Base-by-base conservation (phyloP, 2,888 invertebrate genomes). In the Leptopilina syphax region DNA sequence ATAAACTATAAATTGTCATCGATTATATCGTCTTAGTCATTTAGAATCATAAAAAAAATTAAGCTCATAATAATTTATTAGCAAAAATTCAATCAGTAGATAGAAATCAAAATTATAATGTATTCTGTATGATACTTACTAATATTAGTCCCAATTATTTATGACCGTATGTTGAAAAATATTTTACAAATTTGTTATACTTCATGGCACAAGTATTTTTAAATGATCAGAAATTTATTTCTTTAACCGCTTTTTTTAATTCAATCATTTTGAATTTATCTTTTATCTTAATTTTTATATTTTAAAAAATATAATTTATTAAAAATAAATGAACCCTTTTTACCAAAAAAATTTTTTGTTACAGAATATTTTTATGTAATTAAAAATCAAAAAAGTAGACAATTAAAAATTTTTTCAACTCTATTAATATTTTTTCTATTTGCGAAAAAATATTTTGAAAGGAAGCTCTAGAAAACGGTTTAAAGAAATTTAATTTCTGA, bases 101-200 rank as follows among this genome's bases (percentile, higher is more conserved):
- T 73, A 73, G 73, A 57, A 70, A 27, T 44, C 54, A 34, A 70
- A 70, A 73, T 73, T 57, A 34, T 57, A 73, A 57, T 18, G 18
- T 57, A 54, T 54, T 70, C 12, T 70, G 27, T 54, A 70, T 54
- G 54, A 27, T 73, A 73, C 13, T 27, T 27, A 34, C 34, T 70
- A 27, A 12, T 27, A 70, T 50, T 34, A 57, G 54, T 27, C 27
- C 50, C 50, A 50, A 57, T 73, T 76, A 66, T 78, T 78, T 66
- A 70, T 78, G 66, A 68, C 34, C 34, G 34, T 34, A 34, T 34
- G 79, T 76, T 76, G 24, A 27, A 76, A 47, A 63, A 68, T 13
- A 76, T 68, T 57, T 78, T 44, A 68, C 44, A 65, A 77, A 79
- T 66, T 24, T 76, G 68, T 66, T 78, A 50, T 77, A 34, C 66